phyloP scores from a whole-genome alignment of 2,113 vertebrate species.

The Phainopepla nitens region DNA sequence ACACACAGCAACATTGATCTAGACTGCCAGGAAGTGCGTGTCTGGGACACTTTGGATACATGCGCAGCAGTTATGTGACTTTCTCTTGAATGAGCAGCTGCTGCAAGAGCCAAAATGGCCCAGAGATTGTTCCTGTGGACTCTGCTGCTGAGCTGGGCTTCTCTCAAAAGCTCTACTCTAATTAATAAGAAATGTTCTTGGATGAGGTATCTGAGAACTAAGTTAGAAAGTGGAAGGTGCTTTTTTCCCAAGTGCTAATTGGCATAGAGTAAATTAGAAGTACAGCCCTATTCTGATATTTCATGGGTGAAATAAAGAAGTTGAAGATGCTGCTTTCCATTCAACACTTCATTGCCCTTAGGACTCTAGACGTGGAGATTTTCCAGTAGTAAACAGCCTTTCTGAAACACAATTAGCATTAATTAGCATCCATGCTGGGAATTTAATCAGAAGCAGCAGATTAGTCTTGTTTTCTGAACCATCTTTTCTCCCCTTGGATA shows the following conservation, averaged over 20 bases:
- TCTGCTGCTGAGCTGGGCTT: neutral
- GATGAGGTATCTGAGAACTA: neutral
- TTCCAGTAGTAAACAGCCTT: slow-evolving; percentile 43
- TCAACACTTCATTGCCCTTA: neutral
- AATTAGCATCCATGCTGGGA: slow-evolving; percentile 47
- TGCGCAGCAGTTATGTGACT: neutral
- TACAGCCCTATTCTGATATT: neutral
- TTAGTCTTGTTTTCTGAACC: neutral
- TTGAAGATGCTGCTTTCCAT: neutral
- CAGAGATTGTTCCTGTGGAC: neutral
- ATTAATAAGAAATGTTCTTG: neutral
- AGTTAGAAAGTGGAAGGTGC: rapidly evolving
- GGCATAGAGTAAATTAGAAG: neutral
- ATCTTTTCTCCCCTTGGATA: neutral
- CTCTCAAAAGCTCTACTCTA: neutral
- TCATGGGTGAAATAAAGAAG: neutral
- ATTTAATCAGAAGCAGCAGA: slow-evolving; percentile 40
- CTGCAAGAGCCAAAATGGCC: neutral
- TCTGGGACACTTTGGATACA: neutral
- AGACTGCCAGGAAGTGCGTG: neutral
- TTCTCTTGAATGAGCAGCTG: neutral
- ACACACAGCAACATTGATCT: neutral
- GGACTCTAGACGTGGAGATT: neutral
- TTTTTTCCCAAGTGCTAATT: neutral
- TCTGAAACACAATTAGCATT: slow-evolving; percentile 36